These are phyloP conservation scores for Heliconius hortense DNA, from an alignment of 2,888 invertebrate genomes.

Conservation along the genomic window DNA sequence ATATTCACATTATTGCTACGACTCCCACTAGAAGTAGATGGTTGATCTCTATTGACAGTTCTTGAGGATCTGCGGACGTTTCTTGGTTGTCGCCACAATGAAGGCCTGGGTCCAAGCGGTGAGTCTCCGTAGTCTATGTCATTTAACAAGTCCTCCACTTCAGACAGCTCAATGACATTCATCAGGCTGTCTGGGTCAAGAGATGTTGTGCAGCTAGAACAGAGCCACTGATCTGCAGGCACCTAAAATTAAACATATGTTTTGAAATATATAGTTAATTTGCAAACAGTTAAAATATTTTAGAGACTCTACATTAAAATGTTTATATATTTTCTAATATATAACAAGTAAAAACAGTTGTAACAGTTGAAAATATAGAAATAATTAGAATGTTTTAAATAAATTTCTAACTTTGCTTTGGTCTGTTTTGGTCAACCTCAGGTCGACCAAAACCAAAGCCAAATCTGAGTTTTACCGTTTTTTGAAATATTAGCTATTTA, in stretches of 20 bases:
- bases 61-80: slow-evolving; percentile 49
- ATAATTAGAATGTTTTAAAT: too few species aligned
- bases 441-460: too few species aligned
- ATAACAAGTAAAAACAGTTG: too few species aligned
- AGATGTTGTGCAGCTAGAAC: slow-evolving; percentile 83
- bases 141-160: slow-evolving; percentile 72
- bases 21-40: slow-evolving; percentile 57
- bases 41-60: slow-evolving; percentile 48
- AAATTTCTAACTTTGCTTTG: too few species aligned
- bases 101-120: slow-evolving; percentile 55
- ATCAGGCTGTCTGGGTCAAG: slow-evolving; percentile 46
- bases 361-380: too few species aligned
- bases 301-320: not conserved
- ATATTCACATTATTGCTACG: slow-evolving; percentile 41
- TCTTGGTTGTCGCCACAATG: slow-evolving; percentile 44
- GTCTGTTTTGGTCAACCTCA: too few species aligned
- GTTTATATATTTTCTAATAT: too few species aligned
- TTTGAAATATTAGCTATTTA: too few species aligned
- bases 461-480: too few species aligned
- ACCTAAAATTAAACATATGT: slow-evolving; percentile 62
- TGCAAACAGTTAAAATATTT: not conserved
- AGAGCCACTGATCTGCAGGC: slow-evolving; percentile 94
- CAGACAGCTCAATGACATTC: slow-evolving; percentile 56
- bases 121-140: slow-evolving; percentile 58
- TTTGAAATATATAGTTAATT: slow-evolving; percentile 7